Evolutionary conservation across 2,888 invertebrate genomes (phyloP).

Genomic region (Aelia acuminata): DNA sequence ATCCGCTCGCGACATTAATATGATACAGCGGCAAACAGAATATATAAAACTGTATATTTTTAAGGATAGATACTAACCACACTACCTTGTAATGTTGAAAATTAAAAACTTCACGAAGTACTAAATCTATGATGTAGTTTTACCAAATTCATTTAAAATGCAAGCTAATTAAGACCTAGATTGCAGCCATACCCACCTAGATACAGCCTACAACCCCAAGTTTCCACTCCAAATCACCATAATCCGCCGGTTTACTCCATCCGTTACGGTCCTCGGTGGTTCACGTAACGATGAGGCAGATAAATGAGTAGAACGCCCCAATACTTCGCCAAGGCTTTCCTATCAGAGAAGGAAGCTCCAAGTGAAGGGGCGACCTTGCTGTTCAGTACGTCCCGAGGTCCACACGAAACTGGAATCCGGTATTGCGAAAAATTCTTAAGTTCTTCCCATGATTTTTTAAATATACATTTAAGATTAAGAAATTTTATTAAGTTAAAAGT

Average conservation of each 20-base stretch:
- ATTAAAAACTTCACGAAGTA: too few species aligned
- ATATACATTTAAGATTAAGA: background rate
- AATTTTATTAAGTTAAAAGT: background rate
- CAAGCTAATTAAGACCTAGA: background rate
- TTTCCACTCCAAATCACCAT: conserved; percentile 33
- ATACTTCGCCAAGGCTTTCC: conserved; percentile 13
- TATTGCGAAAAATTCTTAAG: background rate
- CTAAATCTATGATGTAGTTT: too few species aligned
- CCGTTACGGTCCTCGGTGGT: background rate
- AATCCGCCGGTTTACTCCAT: conserved; percentile 4
- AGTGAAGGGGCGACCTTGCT: conserved; percentile 15
- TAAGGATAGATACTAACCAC: too few species aligned
- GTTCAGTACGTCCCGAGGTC: background rate
- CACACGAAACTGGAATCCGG: background rate
- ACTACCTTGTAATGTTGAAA: too few species aligned
- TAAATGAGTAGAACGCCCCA: conserved; percentile 7
- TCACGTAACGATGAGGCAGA: background rate
- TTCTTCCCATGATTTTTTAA: background rate
- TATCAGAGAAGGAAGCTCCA: background rate
- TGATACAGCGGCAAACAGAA: too few species aligned
- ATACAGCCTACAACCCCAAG: background rate
- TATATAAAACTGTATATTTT: too few species aligned
- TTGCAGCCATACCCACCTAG: background rate
- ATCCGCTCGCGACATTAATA: too few species aligned
- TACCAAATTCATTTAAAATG: background rate